These are phyloP conservation scores for Oscheius sp. DNA, from an alignment of 1,140 invertebrate species.

Conservation along the genomic window DNA sequence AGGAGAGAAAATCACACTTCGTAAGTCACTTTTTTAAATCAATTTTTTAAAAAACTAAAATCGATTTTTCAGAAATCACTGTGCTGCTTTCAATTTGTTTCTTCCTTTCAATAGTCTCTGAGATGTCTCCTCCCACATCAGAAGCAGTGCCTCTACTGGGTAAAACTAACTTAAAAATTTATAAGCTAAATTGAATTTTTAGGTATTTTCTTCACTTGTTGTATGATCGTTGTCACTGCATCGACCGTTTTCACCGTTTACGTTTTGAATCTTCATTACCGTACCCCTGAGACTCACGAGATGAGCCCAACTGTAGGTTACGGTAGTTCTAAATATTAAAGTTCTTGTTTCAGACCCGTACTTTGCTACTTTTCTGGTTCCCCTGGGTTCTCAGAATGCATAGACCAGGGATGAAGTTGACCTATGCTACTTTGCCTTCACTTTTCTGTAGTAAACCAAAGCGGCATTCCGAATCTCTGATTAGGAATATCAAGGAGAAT, in stretches of 20 bases:
- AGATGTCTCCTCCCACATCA: slow-evolving; percentile 89
- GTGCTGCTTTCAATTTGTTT: slow-evolving; percentile 65
- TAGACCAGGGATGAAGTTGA: slow-evolving; percentile 51
- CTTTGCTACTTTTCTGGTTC: slow-evolving; percentile 57
- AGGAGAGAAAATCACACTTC: slow-evolving; percentile 96
- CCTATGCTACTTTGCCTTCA: slow-evolving; percentile 56
- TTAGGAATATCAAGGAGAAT: slow-evolving; percentile 54
- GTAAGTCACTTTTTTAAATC: slow-evolving; percentile 64
- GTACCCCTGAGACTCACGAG: slow-evolving; percentile 86
- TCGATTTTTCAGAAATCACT: slow-evolving; percentile 81
- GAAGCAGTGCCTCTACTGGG: slow-evolving; percentile 95
- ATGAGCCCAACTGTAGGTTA: slow-evolving; percentile 83
- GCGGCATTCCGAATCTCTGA: slow-evolving; percentile 55
- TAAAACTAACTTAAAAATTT: slow-evolving; percentile 60
- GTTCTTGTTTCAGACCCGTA: slow-evolving; percentile 49
- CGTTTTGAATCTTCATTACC: slow-evolving; percentile 97
- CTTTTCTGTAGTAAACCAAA: slow-evolving; percentile 55
- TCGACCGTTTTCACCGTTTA: slow-evolving; percentile 98
- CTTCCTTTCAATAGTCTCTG: slow-evolving; percentile 63
- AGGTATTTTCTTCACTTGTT: slow-evolving; percentile 99
- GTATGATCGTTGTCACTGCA: slow-evolving; percentile 99
- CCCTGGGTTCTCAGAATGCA: slow-evolving; percentile 57
- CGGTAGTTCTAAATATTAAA: not conserved
- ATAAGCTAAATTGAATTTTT: slow-evolving; percentile 14
- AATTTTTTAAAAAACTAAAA: not conserved